A percentile compares a stretch with the other conserved stretches of the same genome.
phyloP scores from a whole-genome alignment of 2,113 vertebrate species.

The Ictalurus furcatus region DNA sequence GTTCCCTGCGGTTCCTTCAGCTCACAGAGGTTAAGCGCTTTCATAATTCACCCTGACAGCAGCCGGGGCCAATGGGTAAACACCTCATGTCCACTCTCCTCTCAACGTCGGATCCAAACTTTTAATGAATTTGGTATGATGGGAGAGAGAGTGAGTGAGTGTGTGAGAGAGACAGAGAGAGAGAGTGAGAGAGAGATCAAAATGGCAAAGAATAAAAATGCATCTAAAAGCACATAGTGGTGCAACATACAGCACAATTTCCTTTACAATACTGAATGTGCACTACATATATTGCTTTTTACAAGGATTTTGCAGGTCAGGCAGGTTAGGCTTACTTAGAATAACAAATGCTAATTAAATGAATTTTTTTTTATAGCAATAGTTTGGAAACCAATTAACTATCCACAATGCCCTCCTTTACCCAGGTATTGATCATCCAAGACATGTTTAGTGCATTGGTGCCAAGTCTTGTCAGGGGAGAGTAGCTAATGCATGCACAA shows the following conservation, averaged over 20 bases:
- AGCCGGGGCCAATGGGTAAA: slow-evolving; percentile 60
- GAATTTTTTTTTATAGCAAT: not conserved
- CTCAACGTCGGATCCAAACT: slow-evolving; percentile 21
- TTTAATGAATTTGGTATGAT: slow-evolving; percentile 43
- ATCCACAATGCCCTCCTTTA: not conserved
- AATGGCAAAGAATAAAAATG: not conserved
- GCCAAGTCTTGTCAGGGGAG: not conserved
- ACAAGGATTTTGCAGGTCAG: not conserved
- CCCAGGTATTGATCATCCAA: not conserved
- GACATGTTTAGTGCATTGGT: not conserved
- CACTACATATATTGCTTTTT: not conserved
- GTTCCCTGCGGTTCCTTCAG: slow-evolving; percentile 51
- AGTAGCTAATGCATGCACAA: not conserved
- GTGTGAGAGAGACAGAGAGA: not conserved
- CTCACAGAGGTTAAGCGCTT: slow-evolving; percentile 64
- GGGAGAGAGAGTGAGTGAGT: not conserved
- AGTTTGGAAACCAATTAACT: not conserved
- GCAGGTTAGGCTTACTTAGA: not conserved
- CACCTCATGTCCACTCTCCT: slow-evolving; percentile 50
- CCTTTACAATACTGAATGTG: not conserved
- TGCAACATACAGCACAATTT: not conserved
- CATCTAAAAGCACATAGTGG: not conserved
- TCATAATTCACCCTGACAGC: slow-evolving; percentile 71
- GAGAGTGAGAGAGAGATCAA: slow-evolving; percentile 5
- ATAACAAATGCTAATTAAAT: not conserved